These are phyloP conservation scores for Emydoidea blandingii DNA, from an alignment of 2,797 vertebrate genomes.

Conservation along the genomic window DNA sequence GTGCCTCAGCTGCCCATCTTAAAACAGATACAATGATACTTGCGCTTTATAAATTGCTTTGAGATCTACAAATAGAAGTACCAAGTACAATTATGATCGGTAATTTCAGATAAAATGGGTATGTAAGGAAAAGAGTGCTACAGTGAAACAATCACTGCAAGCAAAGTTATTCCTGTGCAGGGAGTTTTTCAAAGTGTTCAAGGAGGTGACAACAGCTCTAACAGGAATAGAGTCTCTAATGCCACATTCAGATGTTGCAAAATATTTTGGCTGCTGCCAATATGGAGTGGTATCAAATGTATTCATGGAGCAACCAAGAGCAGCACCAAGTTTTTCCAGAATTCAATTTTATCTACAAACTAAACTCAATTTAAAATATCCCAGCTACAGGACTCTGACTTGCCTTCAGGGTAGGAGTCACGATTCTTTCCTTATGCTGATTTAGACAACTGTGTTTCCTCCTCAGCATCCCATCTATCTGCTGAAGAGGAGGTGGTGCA, in stretches of 20 bases:
- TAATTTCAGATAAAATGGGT: background rate
- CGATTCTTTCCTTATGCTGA: conserved; percentile 70
- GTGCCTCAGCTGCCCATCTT: background rate
- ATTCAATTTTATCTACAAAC: conserved; percentile 13
- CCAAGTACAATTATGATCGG: background rate
- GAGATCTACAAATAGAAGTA: conserved; percentile 2
- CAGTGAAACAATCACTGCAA: background rate
- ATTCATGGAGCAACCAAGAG: background rate
- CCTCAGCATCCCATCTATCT: conserved; percentile 74
- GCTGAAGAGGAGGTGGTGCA: conserved; percentile 72
- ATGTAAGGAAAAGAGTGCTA: background rate
- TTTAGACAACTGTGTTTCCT: conserved; percentile 75
- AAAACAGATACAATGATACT: background rate
- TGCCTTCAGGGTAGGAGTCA: conserved; percentile 66
- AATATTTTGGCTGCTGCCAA: background rate
- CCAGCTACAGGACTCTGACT: conserved; percentile 40
- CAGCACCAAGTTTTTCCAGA: background rate
- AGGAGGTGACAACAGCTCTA: background rate
- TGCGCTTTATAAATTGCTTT: background rate
- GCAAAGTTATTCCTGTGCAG: background rate
- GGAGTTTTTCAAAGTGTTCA: background rate
- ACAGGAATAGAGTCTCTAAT: background rate
- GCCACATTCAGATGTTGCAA: background rate
- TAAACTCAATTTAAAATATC: conserved; percentile 21
- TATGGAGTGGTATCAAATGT: background rate